Evolutionary conservation across 2,888 invertebrate genomes (phyloP), one percentile per base, ranked within the genome.

Genomic region (Phlogophora meticulosa): DNA sequence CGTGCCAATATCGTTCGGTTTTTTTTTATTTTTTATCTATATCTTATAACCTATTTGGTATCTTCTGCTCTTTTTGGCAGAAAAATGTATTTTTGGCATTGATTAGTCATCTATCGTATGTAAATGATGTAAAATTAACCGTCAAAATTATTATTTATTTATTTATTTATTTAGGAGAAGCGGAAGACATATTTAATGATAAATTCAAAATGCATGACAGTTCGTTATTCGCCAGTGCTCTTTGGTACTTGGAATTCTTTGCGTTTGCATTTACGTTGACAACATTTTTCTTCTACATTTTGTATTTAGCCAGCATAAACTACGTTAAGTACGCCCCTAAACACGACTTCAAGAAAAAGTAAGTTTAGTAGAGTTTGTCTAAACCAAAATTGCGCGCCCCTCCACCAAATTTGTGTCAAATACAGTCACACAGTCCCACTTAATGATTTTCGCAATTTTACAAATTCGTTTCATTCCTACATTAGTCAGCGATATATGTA

Each of bases 181-280:
- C n/a, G n/a, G n/a, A n/a, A n/a, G n/a, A n/a, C n/a, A n/a, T n/a
- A 28, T 22, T 34, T 43, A 10, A 32, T 45, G 20, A 42, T 52
- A 52, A 36, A 20, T 46, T 22, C 38, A 84, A 74, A 78, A 90
- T 91, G 91, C 83, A 87, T 61, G 87, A 40, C 9, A 65, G 34
- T 48, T 46, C 87, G 7, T 67, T 88, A 58, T 93, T 90, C 65
- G 90, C 94, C 0, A 91, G 86, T 68, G 76, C 85, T 4, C 78
- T 94, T 2, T 95, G 95, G 95, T 94, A 93, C 77, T 82, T 94
- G 36, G 95, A 95, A 65, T 93, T 94, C 65, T 72, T 92, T 32
- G 90, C 89, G 2, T 93, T 94, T 79, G 84, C 81, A 32, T 51
- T 87, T 9, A 69, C 89, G 17, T 78, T 93, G 46, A 84, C 90